Conservation (phyloP, 2,113 vertebrate genomes). For the Corythaeola cristata region DNA sequence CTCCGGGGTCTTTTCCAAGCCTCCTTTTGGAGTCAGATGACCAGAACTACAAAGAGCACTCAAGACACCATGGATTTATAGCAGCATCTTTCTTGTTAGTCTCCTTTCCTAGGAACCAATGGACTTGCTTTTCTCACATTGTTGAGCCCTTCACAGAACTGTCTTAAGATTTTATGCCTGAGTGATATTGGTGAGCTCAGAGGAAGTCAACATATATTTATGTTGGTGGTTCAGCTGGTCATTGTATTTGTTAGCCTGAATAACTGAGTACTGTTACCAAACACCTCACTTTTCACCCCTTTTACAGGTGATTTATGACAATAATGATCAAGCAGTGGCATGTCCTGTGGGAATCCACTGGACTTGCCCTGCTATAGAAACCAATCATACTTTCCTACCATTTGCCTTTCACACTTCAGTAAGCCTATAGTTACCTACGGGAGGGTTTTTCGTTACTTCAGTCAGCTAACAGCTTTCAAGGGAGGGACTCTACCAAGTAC, state of each 20-base stretch:
- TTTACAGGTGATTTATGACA: neutral
- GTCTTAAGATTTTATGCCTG: neutral
- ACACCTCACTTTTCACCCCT: neutral
- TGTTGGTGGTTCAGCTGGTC: neutral
- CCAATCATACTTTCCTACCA: fast-evolving
- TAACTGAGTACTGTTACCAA: neutral
- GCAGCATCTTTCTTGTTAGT: neutral
- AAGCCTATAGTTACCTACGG: neutral
- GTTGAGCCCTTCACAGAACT: neutral
- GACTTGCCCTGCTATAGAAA: neutral
- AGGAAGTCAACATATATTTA: neutral
- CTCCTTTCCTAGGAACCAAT: neutral
- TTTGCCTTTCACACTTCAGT: neutral
- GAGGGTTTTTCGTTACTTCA: neutral
- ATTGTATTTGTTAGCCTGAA: neutral
- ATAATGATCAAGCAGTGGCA: neutral
- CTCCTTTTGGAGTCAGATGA: neutral
- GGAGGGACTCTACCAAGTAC: fast-evolving
- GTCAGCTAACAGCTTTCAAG: neutral
- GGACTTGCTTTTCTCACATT: neutral
- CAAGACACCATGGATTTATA: neutral
- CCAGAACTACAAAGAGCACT: neutral
- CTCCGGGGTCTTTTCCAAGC: neutral
- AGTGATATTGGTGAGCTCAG: neutral
- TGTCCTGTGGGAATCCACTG: neutral